Base-by-base conservation (phyloP, 1,140 invertebrate species). In the Adelges cooleyi region DNA sequence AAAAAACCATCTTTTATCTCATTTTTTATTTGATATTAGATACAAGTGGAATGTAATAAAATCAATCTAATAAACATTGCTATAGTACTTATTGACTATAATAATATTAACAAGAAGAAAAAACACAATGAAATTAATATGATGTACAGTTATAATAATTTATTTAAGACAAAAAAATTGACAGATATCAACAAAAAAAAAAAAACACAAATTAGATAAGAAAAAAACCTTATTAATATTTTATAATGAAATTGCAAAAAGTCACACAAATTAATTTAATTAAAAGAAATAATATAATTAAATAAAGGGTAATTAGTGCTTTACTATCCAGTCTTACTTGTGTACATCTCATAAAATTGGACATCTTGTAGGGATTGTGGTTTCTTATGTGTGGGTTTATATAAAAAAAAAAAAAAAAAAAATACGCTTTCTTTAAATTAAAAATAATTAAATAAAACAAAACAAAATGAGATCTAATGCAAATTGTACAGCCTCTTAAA, bases 381-480 rank as follows among this genome's bases (percentile, higher is more conserved):
- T 11, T 33, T 33, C 29, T 33, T 33, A 33, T n/a, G n/a, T n/a
- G n/a, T n/a, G n/a, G n/a, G n/a, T n/a, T n/a, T n/a, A n/a, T n/a
- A n/a, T n/a, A n/a, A n/a, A n/a, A n/a, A n/a, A n/a, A n/a, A n/a
- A n/a, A n/a, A n/a, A n/a, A n/a, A n/a, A n/a, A n/a, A n/a, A n/a
- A n/a, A n/a, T n/a, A n/a, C n/a, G n/a, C n/a, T n/a, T 33, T 33
- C 11, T 33, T 33, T 33, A 11, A 33, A 33, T 33, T 6, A 33
- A 33, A 33, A 33, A 33, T 6, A 33, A 33, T 33, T 33, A 33
- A 44, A n/a, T 44, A 44, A n/a, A 38, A 20, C 8, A 59, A 33
- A 59, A 62, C 17, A 48, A 18, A 62, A 62, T 62, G 56, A 62
- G 56, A 62, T 62, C 56, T 62, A 62, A 62, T 48, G 44, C 56